Evolutionary conservation across 2,888 invertebrate species (phyloP).

Genomic region (Eustalomyia histrio): DNA sequence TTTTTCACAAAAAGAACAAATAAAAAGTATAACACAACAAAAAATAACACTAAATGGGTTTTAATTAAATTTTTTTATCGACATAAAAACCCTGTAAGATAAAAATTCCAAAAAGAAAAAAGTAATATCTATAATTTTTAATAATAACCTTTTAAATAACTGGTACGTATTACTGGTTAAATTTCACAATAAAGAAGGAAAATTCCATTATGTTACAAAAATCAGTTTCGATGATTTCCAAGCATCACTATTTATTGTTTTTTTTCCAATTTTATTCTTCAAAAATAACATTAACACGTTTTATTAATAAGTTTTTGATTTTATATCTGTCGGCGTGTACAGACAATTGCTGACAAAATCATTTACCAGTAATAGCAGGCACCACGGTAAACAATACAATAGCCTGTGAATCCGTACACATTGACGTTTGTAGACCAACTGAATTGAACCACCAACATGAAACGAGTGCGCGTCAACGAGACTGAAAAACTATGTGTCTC

Average conservation of each 20-base stretch:
- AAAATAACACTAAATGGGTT: background rate
- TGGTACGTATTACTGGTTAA: background rate
- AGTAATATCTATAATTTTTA: too few species aligned
- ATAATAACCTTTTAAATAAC: constrained; percentile 31
- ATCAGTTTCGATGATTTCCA: constrained; percentile 17
- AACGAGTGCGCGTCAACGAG: constrained; percentile 63
- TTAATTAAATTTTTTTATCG: background rate
- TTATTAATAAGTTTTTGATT: constrained; percentile 34
- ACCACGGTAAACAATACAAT: constrained; percentile 21
- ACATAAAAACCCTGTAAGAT: background rate
- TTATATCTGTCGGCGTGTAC: constrained; percentile 38
- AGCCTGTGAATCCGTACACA: constrained; percentile 60
- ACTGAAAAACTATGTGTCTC: constrained; percentile 60
- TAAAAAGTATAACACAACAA: background rate
- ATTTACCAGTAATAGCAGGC: constrained; percentile 30
- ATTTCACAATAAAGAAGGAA: constrained; percentile 27
- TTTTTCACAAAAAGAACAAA: constrained; percentile 39
- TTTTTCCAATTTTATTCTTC: constrained; percentile 34
- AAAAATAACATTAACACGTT: constrained; percentile 57
- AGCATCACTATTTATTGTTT: constrained; percentile 37
- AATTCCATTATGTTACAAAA: constrained; percentile 22
- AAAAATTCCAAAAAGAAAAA: too few species aligned
- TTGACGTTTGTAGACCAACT: constrained; percentile 64
- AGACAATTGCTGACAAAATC: constrained; percentile 31
- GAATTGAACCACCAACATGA: constrained; percentile 60